These are phyloP conservation scores for Paralinhomoeus sp. DNA, from an alignment of 2,888 invertebrate genomes.

Conservation along the genomic window DNA sequence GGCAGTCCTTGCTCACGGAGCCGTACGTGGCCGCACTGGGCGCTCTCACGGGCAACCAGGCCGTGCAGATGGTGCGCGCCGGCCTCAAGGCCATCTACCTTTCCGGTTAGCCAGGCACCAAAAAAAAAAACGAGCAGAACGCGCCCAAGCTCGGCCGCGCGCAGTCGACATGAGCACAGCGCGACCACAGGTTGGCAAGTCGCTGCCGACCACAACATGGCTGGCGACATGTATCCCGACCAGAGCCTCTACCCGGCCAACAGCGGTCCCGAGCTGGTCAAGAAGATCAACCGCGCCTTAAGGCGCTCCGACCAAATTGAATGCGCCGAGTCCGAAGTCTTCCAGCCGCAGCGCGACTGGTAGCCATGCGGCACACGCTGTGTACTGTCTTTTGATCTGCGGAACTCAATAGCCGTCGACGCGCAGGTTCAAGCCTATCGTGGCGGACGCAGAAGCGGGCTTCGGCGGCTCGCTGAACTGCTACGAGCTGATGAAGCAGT, in stretches of 20 bases:
- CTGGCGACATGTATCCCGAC: conserved; percentile 27
- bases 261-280: conserved; percentile 25
- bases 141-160: too few relatives aligned
- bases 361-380: too few relatives aligned
- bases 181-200: conserved; percentile 25
- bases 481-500: conserved; percentile 25
- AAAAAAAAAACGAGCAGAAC: too few relatives aligned
- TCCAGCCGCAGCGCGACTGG: too few relatives aligned
- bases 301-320: conserved; percentile 23
- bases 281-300: conserved; percentile 23
- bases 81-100: conserved; percentile 27
- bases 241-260: conserved; percentile 27
- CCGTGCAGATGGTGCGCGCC: conserved; percentile 27
- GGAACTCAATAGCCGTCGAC: too few relatives aligned
- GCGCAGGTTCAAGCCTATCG: conserved; percentile 17
- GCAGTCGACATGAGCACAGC: too few relatives aligned
- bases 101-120: too few relatives aligned
- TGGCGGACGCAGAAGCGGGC: conserved; percentile 28
- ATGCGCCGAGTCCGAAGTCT: too few relatives aligned
- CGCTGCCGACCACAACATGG: conserved; percentile 26
- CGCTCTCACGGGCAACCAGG: conserved; percentile 27
- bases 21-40: conserved; percentile 26
- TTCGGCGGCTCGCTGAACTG: conserved; percentile 28
- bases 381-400: too few relatives aligned
- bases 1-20: conserved; percentile 23